Percentiles rank a stretch among this genome's conserved stretches.
Evolutionary conservation across 2,113 vertebrate genomes (phyloP).

Genomic region (Cavia aperea): DNA sequence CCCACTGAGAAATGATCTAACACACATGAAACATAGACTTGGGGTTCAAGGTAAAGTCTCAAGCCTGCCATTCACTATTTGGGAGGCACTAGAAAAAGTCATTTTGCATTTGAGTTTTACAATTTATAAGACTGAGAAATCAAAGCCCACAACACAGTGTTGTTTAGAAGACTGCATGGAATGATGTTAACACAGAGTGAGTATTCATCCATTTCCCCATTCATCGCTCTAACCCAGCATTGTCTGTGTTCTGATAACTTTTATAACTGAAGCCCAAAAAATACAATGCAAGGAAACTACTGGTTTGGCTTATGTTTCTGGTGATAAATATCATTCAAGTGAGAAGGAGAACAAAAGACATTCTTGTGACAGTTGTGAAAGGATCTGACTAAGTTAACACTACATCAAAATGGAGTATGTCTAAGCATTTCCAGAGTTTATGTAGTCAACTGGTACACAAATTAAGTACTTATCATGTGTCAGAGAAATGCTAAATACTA

Average conservation of each 20-base stretch:
- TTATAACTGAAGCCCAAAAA: not conserved
- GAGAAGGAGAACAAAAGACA: not conserved
- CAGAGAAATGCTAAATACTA: not conserved
- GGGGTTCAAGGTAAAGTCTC: not conserved
- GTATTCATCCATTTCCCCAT: fast-evolving
- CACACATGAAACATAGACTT: not conserved
- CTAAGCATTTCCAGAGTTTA: not conserved
- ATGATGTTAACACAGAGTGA: not conserved
- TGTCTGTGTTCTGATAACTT: not conserved
- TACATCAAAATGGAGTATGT: not conserved
- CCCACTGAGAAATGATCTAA: not conserved
- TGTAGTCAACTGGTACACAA: not conserved
- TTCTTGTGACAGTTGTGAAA: not conserved
- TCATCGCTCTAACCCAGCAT: not conserved
- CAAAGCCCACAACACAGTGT: not conserved
- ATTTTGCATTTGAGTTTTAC: not conserved
- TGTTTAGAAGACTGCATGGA: not conserved
- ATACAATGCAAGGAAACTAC: not conserved
- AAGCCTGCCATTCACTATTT: not conserved
- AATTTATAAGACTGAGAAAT: not conserved
- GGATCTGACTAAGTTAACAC: not conserved
- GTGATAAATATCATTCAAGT: not conserved
- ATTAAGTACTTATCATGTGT: not conserved
- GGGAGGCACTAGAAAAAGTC: not conserved
- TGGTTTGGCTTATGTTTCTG: not conserved